Base-by-base conservation (phyloP, 2,113 vertebrate species). In the Festucalex cinctus region DNA sequence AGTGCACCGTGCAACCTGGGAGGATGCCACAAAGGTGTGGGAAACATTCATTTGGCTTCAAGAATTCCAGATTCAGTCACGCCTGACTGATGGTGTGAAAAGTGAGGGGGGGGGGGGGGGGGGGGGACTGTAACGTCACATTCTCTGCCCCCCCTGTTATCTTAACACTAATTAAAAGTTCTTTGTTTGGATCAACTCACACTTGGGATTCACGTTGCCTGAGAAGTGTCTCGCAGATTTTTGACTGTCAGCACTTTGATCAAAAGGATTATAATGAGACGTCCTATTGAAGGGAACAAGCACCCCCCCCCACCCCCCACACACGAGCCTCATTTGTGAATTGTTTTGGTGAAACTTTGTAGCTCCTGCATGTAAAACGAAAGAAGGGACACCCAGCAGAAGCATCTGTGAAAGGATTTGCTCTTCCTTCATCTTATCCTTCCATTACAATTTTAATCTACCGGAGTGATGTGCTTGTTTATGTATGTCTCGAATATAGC, bases 231-330 rank as follows among this genome's bases (percentile, higher is more conserved):
- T 65, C 69, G 63, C 69, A 75, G 80, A 73, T 76, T 82, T 78
- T 82, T 78, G 56, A 73, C 81, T 77, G 76, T 84, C 83, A 85
- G 70, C 60, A 37, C 79, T 82, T 74, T 83, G 86, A 86, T 89
- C 82, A 86, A 82, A 85, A 82, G 66, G 77, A 81, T 83, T 58
- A 76, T 59, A 75, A 66, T 5, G 71, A 83, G 58, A 66, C 73
- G 56, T 87, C 70, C 79, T 79, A 76, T 87, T 80, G 70, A 49
- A 71, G 61, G 49, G 67, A 76, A 72, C 74, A 63, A 9, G 43
- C 66, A 70, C 8, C 9, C 36, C 60, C 81, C 64, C 19, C 65
- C 8, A 10, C 36, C 60, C 81, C 64, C 19, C 65, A 43, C 57
- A 61, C 54, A 39, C n/a, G n/a, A 77, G 67, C 51, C 76, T 77